Evolutionary conservation across 1,140 invertebrate genomes (phyloP).

Genomic region (Diachasmimorpha longicaudata): DNA sequence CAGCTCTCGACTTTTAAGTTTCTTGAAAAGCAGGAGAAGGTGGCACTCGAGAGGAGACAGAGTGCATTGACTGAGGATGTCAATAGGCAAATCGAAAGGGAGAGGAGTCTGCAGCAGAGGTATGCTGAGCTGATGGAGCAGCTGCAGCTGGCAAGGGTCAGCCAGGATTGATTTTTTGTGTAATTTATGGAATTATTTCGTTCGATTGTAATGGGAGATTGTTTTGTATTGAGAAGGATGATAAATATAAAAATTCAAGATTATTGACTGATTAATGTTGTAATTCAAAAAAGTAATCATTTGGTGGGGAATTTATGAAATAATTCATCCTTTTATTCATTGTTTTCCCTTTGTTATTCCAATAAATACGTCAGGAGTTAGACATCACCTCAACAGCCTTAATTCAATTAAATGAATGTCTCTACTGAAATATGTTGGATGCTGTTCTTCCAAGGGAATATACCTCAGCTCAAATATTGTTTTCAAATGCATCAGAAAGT

Average conservation of each 20-base stretch:
- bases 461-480: constrained; percentile 59
- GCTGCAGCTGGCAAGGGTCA: constrained; percentile 53
- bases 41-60: constrained; percentile 88
- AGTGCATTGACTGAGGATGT: constrained; percentile 92
- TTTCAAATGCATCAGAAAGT: constrained; percentile 60
- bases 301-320: no score
- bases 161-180: no score
- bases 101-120: constrained; percentile 83
- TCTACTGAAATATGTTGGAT: constrained; percentile 63
- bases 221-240: neutral
- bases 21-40: constrained; percentile 87
- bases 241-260: no score
- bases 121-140: constrained; percentile 75
- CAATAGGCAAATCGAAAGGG: constrained; percentile 87
- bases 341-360: neutral
- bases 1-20: constrained; percentile 94
- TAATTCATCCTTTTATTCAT: neutral
- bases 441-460: constrained; percentile 64
- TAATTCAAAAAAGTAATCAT: no score
- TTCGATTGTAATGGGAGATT: neutral
- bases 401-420: constrained; percentile 66
- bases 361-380: no score
- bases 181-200: neutral
- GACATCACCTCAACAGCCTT: constrained; percentile 8
- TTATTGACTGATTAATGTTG: no score